Conservation (phyloP, 2,888 invertebrate species). For the Aleiodes alternator region DNA sequence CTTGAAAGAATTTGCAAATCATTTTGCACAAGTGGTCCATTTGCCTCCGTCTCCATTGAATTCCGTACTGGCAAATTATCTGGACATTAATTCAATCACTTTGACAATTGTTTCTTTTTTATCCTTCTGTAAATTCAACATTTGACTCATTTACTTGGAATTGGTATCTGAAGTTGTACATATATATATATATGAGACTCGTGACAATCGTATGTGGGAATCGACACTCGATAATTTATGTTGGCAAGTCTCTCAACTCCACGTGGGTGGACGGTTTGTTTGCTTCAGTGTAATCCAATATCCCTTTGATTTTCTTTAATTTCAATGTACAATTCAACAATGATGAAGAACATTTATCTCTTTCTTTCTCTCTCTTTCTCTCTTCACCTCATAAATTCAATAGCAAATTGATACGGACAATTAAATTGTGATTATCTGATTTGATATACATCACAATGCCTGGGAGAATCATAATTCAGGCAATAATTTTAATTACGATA, state of each 20-base stretch:
- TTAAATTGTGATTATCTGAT: neutral
- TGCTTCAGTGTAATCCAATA: slow-evolving; percentile 37
- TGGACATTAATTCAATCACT: slow-evolving; percentile 5
- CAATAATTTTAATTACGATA: slow-evolving; percentile 14
- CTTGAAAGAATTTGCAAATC: too few relatives aligned
- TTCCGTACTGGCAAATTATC: neutral
- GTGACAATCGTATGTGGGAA: slow-evolving; percentile 40
- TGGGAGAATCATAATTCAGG: neutral
- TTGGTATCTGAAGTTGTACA: slow-evolving; percentile 15
- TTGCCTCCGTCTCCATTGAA: too few relatives aligned
- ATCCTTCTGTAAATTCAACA: neutral
- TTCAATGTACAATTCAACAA: slow-evolving; percentile 1
- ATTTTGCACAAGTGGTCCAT: too few relatives aligned
- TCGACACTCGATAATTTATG: slow-evolving; percentile 37
- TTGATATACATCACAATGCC: too few relatives aligned
- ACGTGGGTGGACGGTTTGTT: slow-evolving; percentile 39
- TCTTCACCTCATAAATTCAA: neutral
- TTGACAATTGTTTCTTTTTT: neutral
- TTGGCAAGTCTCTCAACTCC: neutral
- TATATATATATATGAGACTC: slow-evolving; percentile 27
- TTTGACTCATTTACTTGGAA: slow-evolving; percentile 33
- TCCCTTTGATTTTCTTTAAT: slow-evolving; percentile 24
- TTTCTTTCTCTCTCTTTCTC: neutral
- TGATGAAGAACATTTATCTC: neutral
- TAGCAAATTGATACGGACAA: neutral